These are phyloP conservation scores for Steinernema khuongi DNA, from an alignment of 1,140 invertebrate species.

Conservation along the genomic window DNA sequence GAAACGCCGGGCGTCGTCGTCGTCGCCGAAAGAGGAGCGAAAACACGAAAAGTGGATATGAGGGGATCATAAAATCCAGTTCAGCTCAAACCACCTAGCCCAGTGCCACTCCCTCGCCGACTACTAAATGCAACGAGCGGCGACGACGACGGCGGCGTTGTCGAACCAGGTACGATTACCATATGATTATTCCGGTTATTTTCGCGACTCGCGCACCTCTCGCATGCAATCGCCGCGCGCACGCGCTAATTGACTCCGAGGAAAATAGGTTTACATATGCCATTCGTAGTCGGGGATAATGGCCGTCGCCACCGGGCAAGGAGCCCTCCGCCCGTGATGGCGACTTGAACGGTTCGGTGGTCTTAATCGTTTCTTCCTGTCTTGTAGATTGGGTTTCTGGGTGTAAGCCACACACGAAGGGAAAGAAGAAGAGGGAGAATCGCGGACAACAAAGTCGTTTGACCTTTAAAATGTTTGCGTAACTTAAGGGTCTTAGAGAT, in stretches of 20 bases:
- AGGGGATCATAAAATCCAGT: slow-evolving; percentile 12
- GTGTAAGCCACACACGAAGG: no score
- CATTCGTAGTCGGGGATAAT: slow-evolving; percentile 10
- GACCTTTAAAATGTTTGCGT: no score
- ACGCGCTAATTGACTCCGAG: slow-evolving; percentile 9
- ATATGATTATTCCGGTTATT: slow-evolving; percentile 17
- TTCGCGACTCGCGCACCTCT: neutral
- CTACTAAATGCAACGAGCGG: slow-evolving; percentile 10
- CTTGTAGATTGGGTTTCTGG: no score
- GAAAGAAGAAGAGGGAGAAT: no score
- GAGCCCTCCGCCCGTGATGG: no score
- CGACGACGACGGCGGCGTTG: neutral
- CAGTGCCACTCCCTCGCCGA: neutral
- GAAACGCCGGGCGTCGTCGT: no score
- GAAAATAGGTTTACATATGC: slow-evolving; percentile 17
- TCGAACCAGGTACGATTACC: slow-evolving; percentile 16
- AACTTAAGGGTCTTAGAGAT: no score
- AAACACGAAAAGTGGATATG: slow-evolving; percentile 10
- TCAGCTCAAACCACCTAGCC: neutral
- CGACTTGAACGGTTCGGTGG: no score
- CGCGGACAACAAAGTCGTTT: no score
- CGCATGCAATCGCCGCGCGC: neutral
- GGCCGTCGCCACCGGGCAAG: neutral
- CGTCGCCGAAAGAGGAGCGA: neutral
- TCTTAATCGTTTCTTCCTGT: no score